Conservation (phyloP, 2,113 vertebrate species). For the Chamaetylas fuelleborni region DNA sequence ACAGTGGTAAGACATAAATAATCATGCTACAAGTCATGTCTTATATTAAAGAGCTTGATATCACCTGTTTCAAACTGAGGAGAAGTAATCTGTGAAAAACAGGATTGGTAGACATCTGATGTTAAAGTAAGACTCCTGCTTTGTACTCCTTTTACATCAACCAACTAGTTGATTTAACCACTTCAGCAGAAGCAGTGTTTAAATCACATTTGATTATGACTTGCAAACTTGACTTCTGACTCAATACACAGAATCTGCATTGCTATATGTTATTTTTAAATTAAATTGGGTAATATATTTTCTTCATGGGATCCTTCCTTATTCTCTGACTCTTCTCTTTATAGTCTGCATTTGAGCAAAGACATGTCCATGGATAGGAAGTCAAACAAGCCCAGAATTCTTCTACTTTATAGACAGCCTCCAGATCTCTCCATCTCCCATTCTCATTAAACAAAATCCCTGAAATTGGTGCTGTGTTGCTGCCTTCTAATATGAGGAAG, state of each 20-base stretch:
- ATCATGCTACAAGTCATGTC: background rate
- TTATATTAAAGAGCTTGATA: background rate
- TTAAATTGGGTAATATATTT: background rate
- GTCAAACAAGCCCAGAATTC: background rate
- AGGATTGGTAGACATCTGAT: background rate
- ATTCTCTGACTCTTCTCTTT: background rate
- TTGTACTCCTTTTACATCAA: background rate
- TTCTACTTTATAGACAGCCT: constrained; percentile 3
- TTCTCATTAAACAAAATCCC: constrained; percentile 39
- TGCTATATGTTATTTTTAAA: background rate
- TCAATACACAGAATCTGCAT: background rate
- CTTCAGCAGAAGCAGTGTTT: background rate
- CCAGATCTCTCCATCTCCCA: constrained; percentile 5
- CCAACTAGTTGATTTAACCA: background rate
- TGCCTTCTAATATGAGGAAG: constrained; percentile 34
- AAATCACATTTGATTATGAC: background rate
- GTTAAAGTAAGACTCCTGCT: background rate
- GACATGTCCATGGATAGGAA: background rate
- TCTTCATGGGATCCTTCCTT: background rate
- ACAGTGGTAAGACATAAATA: background rate
- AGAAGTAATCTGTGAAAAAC: background rate
- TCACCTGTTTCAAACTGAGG: background rate
- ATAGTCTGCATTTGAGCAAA: constrained; percentile 3
- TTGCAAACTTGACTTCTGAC: background rate
- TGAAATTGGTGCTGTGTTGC: constrained; percentile 2